Base-by-base conservation (phyloP, 2,888 invertebrate genomes). In the Automeris io region DNA sequence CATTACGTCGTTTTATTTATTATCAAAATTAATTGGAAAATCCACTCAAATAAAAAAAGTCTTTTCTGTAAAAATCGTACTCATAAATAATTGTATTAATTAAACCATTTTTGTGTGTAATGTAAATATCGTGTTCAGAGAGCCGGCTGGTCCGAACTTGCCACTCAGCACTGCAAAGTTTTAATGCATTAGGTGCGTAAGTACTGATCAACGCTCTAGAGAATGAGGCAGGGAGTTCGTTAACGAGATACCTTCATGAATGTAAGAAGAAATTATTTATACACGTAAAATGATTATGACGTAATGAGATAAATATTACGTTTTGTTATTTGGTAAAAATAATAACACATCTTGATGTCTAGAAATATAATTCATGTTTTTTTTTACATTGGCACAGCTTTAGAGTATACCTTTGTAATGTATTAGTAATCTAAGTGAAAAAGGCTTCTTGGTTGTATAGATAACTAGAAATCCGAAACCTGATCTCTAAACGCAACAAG, bases 91-190 rank as follows among this genome's bases (percentile, higher is more conserved):
- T 52, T 49, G 46, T 45, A 54, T 61, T 56, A 70, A 71, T 64
- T 59, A 56, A 56, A 52, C 60, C 54, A 68, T 76, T 74, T 78
- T 74, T 74, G 59, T 61, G 63, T 65, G 51, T 77, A 75, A 81
- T 79, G 80, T 64, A 62, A 62, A 70, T 70, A 56, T 65, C 74
- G 42, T 78, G 75, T 77, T 62, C 58, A 54, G 47, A 47, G 57
- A 49, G 52, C 60, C 63, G 40, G 47, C 39, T 53, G 63, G 55
- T 58, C 49, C 47, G 44, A 70, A 76, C 71, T 77, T 71, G 51
- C 55, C 56, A 62, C 64, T 70, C 54, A 56, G 49, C 40, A 43
- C 44, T 45, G 37, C 50, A 70, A 82, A 81, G 75, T 81, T 83
- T 82, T 80, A 82, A 83, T 80, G 80, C 63, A 58, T 56, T 52